Percentiles rank a stretch among this genome's conserved stretches.
Evolutionary conservation across 1,140 invertebrate genomes (phyloP).

Genomic region (Drosophila rhopaloa): DNA sequence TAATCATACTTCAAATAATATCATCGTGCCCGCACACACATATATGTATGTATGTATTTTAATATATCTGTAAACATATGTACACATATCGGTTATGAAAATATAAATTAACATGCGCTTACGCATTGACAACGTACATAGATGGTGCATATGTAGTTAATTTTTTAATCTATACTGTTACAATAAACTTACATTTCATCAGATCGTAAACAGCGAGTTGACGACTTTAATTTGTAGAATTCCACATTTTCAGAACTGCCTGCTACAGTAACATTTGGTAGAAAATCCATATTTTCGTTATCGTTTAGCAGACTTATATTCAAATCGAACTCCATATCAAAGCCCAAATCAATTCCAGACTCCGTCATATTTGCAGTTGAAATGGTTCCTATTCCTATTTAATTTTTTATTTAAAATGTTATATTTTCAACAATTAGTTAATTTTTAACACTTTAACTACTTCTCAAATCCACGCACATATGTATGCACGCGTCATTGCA

Average conservation of each 20-base stretch:
- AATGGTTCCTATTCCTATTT: background rate
- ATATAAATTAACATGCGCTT: constrained; percentile 1
- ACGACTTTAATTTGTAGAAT: constrained; percentile 40
- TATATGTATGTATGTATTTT: background rate
- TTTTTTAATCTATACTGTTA: background rate
- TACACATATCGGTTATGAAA: background rate
- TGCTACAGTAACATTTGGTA: constrained; percentile 33
- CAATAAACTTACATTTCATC: constrained; percentile 35
- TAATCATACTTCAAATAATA: constrained; percentile 36
- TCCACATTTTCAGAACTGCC: constrained; percentile 37
- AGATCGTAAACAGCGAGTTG: constrained; percentile 31
- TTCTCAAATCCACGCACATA: constrained; percentile 9
- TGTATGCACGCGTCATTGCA: constrained; percentile 5
- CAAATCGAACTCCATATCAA: constrained; percentile 44
- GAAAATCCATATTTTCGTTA: constrained; percentile 33
- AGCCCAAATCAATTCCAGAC: constrained; percentile 40
- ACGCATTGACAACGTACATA: background rate
- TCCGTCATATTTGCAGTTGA: constrained; percentile 20
- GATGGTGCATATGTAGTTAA: background rate
- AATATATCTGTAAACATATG: background rate
- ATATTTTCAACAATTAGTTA: background rate
- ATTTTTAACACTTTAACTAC: background rate
- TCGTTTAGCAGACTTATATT: constrained; percentile 37
- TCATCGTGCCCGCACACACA: background rate
- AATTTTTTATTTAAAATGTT: background rate